Evolutionary conservation across 1,140 invertebrate genomes (phyloP), one percentile per base, ranked within the genome.

Genomic region (Bombus picipes): DNA sequence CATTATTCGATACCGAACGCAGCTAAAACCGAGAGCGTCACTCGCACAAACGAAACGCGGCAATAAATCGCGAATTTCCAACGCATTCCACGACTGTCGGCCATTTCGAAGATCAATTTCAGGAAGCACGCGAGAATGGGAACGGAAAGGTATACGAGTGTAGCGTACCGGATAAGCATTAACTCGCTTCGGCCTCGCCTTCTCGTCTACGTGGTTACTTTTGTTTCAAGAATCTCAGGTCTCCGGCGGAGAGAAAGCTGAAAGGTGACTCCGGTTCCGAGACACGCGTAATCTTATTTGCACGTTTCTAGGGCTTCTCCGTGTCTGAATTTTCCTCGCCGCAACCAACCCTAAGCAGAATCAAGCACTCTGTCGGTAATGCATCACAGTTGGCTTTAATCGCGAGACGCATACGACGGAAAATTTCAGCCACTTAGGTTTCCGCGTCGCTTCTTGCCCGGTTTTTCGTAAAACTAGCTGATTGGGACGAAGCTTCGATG

Each of bases 271-370:
- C 68, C 66, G 22, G 28, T 32, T 57, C 34, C 79, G 25, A 79
- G 79, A 74, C 59, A 73, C 88, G 71, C 66, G 78, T 91, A 91
- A 91, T 91, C 90, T 91, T 89, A 91, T 91, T 91, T 91, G 90
- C 90, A 90, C 90, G 91, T 85, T 91, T 91, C 86, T 83, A 73
- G 71, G 83, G 90, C 86, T 91, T 91, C 90, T 43, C 73, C 12
- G 28, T 68, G 15, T n/a, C 75, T 79, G 80, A 86, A 77, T 78
- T 66, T 82, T 41, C 85, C 32, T 41, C 34, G 6, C 28, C 12
- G 37, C 71, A 8, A 34, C 15, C 34, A 66, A 6, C 39, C 15
- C 41, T 25, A 37, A 59, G 71, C 53, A 13, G 3, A 43, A 68
- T 39, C 57, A n/a, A 57, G 34, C 47, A 66, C 72, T 53, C 72